phyloP scores from a whole-genome alignment of 92 coral and sea anemone species.

The Epizoanthus rinbou region DNA sequence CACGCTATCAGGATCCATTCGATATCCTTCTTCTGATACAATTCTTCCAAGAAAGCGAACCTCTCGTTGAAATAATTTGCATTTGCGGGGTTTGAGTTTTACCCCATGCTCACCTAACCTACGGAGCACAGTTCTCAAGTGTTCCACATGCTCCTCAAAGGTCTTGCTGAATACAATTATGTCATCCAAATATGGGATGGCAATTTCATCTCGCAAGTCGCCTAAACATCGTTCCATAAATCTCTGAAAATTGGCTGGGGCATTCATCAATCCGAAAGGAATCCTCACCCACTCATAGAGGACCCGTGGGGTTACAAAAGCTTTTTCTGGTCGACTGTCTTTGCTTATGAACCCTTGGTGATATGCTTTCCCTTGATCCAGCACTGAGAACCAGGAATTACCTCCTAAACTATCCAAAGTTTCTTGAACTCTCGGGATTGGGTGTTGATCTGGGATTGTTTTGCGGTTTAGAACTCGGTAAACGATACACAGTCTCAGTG shows the following conservation, averaged over 20 bases:
- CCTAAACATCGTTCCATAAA: conserved; percentile 49
- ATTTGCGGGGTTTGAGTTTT: conserved; percentile 22
- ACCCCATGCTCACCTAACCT: conserved; percentile 19
- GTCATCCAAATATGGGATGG: conserved; percentile 49
- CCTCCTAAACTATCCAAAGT: conserved; percentile 56
- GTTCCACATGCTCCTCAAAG: conserved; percentile 17
- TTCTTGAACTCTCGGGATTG: conserved; percentile 53
- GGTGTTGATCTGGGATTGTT: conserved; percentile 50
- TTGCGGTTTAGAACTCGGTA: conserved; percentile 52
- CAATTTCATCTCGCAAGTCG: conserved; percentile 32
- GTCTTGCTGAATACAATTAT: conserved; percentile 36
- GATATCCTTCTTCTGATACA: conserved; percentile 23
- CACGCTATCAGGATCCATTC: conserved; percentile 13
- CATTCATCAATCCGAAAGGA: conserved; percentile 49
- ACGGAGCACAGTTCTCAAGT: conserved; percentile 8
- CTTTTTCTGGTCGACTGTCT: conserved; percentile 41
- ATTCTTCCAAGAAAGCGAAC: conserved; percentile 26
- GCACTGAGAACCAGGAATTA: conserved; percentile 48
- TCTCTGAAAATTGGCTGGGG: conserved; percentile 49
- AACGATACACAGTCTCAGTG: conserved; percentile 50
- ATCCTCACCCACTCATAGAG: conserved; percentile 41
- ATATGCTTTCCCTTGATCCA: conserved; percentile 47
- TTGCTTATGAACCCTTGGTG: conserved; percentile 52
- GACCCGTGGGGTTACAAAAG: conserved; percentile 41
- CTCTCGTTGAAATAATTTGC: conserved; percentile 28